Evolutionary conservation across 2,113 vertebrate species (phyloP).

Genomic region (Promerops cafer): DNA sequence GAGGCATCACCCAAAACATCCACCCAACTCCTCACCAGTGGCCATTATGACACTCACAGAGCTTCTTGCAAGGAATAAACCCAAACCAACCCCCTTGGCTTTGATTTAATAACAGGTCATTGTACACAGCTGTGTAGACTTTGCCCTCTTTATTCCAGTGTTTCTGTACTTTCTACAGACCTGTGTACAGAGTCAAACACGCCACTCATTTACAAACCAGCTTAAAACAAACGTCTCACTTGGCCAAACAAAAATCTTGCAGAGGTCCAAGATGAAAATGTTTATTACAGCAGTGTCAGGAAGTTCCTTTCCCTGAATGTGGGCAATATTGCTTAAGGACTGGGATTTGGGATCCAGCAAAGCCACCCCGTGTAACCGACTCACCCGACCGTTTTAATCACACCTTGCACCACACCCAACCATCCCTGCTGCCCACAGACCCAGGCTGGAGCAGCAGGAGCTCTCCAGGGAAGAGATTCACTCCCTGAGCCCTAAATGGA

Average conservation of each 20-base stretch:
- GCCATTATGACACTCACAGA: background rate
- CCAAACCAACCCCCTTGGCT: background rate
- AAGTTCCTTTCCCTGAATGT: background rate
- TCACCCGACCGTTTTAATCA: background rate
- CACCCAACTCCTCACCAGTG: background rate
- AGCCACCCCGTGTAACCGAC: background rate
- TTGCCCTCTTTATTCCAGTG: constrained; percentile 50
- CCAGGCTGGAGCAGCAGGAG: background rate
- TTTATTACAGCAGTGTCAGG: background rate
- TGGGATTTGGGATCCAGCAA: background rate
- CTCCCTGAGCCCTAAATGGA: background rate
- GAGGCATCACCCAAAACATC: background rate
- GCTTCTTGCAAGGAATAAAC: background rate
- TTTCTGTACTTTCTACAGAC: background rate
- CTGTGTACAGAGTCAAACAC: constrained; percentile 53
- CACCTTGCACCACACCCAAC: rapidly evolving
- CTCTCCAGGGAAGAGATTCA: background rate
- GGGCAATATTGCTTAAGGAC: constrained; percentile 12
- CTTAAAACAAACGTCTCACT: constrained; percentile 1
- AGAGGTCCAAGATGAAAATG: background rate
- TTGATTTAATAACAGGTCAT: background rate
- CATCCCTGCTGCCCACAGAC: background rate
- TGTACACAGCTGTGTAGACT: background rate
- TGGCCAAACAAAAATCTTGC: background rate
- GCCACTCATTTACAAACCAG: constrained; percentile 23